Evolutionary conservation across 1,140 invertebrate genomes (phyloP), one percentile per base, ranked within the genome.

Genomic region (Eubasilissa regina): DNA sequence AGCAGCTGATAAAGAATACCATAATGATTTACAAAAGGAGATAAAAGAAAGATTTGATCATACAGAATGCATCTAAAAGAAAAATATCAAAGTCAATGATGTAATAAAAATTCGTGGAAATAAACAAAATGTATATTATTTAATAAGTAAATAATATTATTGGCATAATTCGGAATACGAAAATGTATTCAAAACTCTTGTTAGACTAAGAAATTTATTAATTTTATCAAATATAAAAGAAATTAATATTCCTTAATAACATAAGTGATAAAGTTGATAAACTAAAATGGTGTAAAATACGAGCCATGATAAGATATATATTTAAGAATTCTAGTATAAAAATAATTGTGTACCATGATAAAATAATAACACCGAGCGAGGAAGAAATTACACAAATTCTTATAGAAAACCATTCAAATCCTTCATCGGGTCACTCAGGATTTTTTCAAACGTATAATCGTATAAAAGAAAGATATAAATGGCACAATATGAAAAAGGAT

Each of bases 391-490:
- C 11, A 3, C 6, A 48, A 48, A 48, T 47, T 17, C 12, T 68
- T 10, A 47, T 19, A 45, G 43, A 68, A 47, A 47, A 47, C 47
- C 64, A 70, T 19, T 35, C 44, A 9, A 48, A 4, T 0, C 66
- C 43, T 11, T 11, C 9, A 3, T 15, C 44, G 0, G n/a, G 66
- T 0, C 66, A 70, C 45, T 68, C 44, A 68, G 64, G 48, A 0
- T 73, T 25, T 53, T 9, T 53, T 25, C 53, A 85, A 75, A 87
- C 83, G 13, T 83, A 84, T 48, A 78, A 82, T 48, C 51, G 78
- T 53, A 84, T 85, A 55, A 85, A 84, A 83, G 51, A 72, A 70
- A 76, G 75, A 68, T 86, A 78, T 77, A 75, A 68, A 64, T 86
- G 84, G 84, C 35, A 68, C 17, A 75, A 47, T 13, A 84, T 86